Conservation (phyloP, 1,140 invertebrate genomes). For the Zophobas atratus region DNA sequence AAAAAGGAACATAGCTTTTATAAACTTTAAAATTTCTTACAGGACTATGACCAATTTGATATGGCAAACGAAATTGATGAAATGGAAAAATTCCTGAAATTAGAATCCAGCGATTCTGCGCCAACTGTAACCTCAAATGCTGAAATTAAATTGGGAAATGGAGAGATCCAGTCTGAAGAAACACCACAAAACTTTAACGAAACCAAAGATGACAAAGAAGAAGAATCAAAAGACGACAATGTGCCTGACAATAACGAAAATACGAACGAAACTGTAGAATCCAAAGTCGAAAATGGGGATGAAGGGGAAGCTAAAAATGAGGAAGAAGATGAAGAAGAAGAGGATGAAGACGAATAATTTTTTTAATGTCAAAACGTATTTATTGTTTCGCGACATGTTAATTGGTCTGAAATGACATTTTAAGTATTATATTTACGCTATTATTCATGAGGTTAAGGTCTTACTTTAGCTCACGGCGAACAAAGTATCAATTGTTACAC, state of each 20-base stretch:
- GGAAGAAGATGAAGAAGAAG: conserved; percentile 44
- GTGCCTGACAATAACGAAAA: conserved; percentile 42
- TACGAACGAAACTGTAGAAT: conserved; percentile 40
- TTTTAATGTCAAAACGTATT: conserved; percentile 40
- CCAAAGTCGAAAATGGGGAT: conserved; percentile 50
- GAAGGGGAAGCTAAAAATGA: conserved; percentile 43
- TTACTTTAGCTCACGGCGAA: conserved; percentile 32
- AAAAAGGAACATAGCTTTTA: no score
- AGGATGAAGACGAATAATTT: conserved; percentile 46
- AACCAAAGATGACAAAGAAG: conserved; percentile 55
- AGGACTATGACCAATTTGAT: conserved; percentile 96
- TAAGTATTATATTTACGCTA: conserved; percentile 46
- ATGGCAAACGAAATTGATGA: conserved; percentile 92
- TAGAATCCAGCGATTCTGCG: conserved; percentile 67
- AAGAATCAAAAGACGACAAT: conserved; percentile 53
- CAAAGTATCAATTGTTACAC: conserved; percentile 36
- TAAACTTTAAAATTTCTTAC: neutral
- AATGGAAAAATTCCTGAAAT: conserved; percentile 87
- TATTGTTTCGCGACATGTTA: conserved; percentile 5
- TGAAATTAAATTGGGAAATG: conserved; percentile 58
- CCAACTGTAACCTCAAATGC: conserved; percentile 56
- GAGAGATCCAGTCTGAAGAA: conserved; percentile 35
- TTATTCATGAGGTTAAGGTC: conserved; percentile 45
- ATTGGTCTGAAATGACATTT: conserved; percentile 25
- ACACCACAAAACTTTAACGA: conserved; percentile 54